A percentile compares a stretch with the other conserved stretches of the same genome.
Evolutionary conservation across 2,888 invertebrate genomes (phyloP).

Genomic region (Abrostola triplasia): DNA sequence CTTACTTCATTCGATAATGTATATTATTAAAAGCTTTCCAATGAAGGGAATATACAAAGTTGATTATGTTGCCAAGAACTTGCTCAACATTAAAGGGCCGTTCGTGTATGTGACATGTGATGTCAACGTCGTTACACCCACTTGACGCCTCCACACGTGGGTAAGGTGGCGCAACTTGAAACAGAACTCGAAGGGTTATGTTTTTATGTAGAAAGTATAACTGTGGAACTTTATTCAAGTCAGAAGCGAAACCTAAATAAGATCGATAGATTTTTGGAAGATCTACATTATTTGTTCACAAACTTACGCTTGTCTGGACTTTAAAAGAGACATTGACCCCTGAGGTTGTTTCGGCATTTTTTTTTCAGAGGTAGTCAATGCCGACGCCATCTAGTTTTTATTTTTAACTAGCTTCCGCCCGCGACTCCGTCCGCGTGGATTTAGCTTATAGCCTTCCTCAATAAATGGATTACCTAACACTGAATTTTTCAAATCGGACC

Average conservation of each 20-base stretch:
- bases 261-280: neutral
- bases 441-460: too few relatives aligned
- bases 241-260: neutral
- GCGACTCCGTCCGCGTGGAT: too few relatives aligned
- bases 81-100: slow-evolving; percentile 51
- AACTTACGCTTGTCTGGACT: too few relatives aligned
- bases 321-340: too few relatives aligned
- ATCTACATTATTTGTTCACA: too few relatives aligned
- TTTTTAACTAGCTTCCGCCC: too few relatives aligned
- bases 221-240: neutral
- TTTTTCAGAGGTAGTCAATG: too few relatives aligned
- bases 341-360: too few relatives aligned
- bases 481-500: too few relatives aligned
- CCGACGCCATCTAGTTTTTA: too few relatives aligned
- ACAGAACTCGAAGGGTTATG: slow-evolving; percentile 8
- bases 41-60: slow-evolving; percentile 29
- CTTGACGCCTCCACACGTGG: slow-evolving; percentile 49
- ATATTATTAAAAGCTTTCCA: slow-evolving; percentile 41
- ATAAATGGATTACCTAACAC: too few relatives aligned
- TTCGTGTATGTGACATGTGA: slow-evolving; percentile 42
- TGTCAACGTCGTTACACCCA: slow-evolving; percentile 63
- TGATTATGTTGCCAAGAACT: slow-evolving; percentile 27
- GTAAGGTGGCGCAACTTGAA: slow-evolving; percentile 31
- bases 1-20: slow-evolving; percentile 34
- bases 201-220: slow-evolving; percentile 9